Conservation (phyloP, 2,797 vertebrate genomes). For the Tragopan temminckii region DNA sequence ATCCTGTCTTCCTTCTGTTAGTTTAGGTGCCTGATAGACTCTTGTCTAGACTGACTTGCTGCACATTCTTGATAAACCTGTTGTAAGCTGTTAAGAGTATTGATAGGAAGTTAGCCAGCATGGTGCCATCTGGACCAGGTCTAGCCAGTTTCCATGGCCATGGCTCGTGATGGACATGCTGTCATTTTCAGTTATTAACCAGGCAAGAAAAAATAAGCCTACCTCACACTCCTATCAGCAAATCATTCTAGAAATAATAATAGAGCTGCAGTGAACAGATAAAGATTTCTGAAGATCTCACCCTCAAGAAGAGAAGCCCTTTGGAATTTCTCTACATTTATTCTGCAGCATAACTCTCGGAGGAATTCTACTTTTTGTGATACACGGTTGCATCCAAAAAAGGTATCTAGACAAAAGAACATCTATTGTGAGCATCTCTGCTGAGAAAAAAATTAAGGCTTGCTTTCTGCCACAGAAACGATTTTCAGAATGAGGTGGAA, state of each 20-base stretch:
- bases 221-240: neutral
- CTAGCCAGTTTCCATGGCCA: slow-evolving; percentile 49
- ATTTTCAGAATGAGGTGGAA: slow-evolving; percentile 20
- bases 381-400: neutral
- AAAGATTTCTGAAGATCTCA: neutral
- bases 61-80: slow-evolving; percentile 57
- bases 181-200: slow-evolving; percentile 12
- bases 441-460: slow-evolving; percentile 20
- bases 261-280: neutral
- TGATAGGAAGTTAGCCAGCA: slow-evolving; percentile 71
- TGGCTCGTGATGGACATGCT: neutral
- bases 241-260: neutral
- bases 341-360: neutral
- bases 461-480: slow-evolving; percentile 36
- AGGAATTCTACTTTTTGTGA: neutral
- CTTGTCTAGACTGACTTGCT: slow-evolving; percentile 71
- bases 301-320: neutral
- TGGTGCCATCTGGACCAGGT: slow-evolving; percentile 69
- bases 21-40: slow-evolving; percentile 51
- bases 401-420: neutral
- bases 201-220: slow-evolving; percentile 3
- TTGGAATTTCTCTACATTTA: neutral
- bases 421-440: neutral
- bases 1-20: slow-evolving; percentile 71
- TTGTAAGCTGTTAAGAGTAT: slow-evolving; percentile 77